Percentiles rank a stretch among this genome's conserved stretches.
phyloP scores from a whole-genome alignment of 1,140 invertebrate genomes.

The Sarcophaga peregrina region DNA sequence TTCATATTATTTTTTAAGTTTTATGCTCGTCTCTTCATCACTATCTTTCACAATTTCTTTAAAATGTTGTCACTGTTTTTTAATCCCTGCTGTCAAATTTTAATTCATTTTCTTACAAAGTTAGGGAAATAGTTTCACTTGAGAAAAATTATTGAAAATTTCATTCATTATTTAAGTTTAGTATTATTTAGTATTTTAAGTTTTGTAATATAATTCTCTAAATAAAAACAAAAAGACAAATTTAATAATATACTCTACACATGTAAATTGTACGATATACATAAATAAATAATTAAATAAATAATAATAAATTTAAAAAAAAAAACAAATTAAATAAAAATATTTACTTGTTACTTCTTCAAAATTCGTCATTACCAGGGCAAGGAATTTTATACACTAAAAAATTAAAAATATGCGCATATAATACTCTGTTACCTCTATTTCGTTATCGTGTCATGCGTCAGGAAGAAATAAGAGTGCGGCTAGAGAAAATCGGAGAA shows the following conservation, averaged over 20 bases:
- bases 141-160: background rate
- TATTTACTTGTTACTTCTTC: background rate
- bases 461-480: no score
- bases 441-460: no score
- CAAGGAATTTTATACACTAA: no score
- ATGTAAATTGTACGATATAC: slow-evolving; percentile 7
- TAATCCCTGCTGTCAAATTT: no score
- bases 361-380: background rate
- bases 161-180: slow-evolving; percentile 25
- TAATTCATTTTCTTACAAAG: background rate
- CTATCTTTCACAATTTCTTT: no score
- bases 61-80: no score
- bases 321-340: background rate
- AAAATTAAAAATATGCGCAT: no score
- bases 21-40: no score
- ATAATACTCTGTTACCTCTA: no score
- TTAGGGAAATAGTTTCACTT: slow-evolving; percentile 7
- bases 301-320: background rate
- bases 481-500: no score
- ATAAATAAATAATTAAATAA: slow-evolving; percentile 1
- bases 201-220: slow-evolving; percentile 24
- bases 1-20: no score
- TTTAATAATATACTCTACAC: background rate
- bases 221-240: background rate
- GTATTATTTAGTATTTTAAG: slow-evolving; percentile 12